phyloP scores from a whole-genome alignment of 2,797 vertebrate species.

The Kryptopterus vitreolus region DNA sequence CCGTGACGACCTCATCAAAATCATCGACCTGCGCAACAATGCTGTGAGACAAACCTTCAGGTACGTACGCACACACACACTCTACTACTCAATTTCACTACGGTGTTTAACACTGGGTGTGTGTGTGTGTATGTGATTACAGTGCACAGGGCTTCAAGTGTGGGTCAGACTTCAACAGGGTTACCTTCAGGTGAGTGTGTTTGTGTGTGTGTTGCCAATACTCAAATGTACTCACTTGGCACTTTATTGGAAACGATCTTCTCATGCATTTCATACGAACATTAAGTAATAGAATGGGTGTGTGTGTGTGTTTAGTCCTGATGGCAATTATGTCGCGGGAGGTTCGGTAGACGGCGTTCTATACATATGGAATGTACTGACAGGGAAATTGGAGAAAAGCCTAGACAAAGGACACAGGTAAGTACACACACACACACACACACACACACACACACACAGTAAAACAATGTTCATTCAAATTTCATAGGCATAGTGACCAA shows the following conservation, averaged over 20 bases:
- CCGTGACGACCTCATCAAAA: slow-evolving; percentile 90
- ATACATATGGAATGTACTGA: slow-evolving; percentile 90
- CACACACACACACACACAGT: background rate
- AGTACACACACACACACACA: slow-evolving; percentile 40
- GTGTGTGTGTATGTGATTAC: slow-evolving; percentile 31
- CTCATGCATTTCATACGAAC: too few species aligned
- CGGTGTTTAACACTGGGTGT: background rate
- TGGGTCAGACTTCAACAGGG: slow-evolving; percentile 94
- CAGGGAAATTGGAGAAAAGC: slow-evolving; percentile 84
- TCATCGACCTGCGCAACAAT: slow-evolving; percentile 86
- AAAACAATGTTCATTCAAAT: too few species aligned
- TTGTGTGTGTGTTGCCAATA: background rate
- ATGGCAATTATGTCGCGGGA: slow-evolving; percentile 85
- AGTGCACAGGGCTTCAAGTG: slow-evolving; percentile 95
- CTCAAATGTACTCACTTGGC: too few species aligned
- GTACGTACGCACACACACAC: slow-evolving; percentile 59
- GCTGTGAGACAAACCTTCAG: slow-evolving; percentile 86
- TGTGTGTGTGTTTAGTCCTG: slow-evolving; percentile 75
- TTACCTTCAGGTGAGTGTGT: slow-evolving; percentile 87
- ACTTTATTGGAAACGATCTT: too few species aligned
- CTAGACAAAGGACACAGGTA: slow-evolving; percentile 91
- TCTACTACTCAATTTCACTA: too few species aligned
- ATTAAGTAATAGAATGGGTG: too few species aligned
- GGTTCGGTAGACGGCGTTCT: slow-evolving; percentile 90
- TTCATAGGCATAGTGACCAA: too few species aligned